Evolutionary conservation across 2,888 invertebrate species (phyloP), one percentile per base, ranked within the genome.

Genomic region (Drosophila subquinaria): DNA sequence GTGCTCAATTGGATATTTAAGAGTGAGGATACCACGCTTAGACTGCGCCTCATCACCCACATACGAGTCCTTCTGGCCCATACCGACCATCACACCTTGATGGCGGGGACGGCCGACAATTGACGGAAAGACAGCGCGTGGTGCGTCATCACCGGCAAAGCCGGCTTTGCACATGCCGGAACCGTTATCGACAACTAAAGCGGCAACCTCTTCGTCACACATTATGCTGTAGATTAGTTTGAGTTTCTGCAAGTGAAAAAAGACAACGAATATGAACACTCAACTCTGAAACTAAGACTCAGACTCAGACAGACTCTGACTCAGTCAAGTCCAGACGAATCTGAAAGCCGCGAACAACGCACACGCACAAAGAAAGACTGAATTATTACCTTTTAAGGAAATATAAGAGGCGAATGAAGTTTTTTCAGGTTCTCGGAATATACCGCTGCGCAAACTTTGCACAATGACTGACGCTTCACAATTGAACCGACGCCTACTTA

Each of bases 1-100:
- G 95, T 98, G 98, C 93, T 98, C 98, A 94, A 98, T 98, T 91
- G 98, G 98, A 94, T 98, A 98, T 93, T 98, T 98, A 92, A 98
- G 94, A 79, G 98, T 98, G 88, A 98, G 96, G 94, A 98, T 98
- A 94, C 98, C 96, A 89, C 94, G 93, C 94, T 97, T 97, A 94
- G 95, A 95, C 93, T 97, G 97, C 80, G 97, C 97, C 93, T 97
- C 97, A 92, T 97, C 97, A 52, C 97, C 97, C 11, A 97, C 97
- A 93, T 97, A 97, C 89, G 95, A 95, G 94, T 97, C 97, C 93
- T 97, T 97, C 94, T 97, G 97, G 73, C 97, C 97, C 97, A 97
- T 97, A 94, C 97, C 97, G 92, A 97, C 97, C 97, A 97, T 97
- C 90, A 96, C 96, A 91, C 96, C 96, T 94, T 96, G 95, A 94